These are phyloP conservation scores for Pelecanus crispus DNA, from an alignment of 2,113 vertebrate species.

Conservation along the genomic window DNA sequence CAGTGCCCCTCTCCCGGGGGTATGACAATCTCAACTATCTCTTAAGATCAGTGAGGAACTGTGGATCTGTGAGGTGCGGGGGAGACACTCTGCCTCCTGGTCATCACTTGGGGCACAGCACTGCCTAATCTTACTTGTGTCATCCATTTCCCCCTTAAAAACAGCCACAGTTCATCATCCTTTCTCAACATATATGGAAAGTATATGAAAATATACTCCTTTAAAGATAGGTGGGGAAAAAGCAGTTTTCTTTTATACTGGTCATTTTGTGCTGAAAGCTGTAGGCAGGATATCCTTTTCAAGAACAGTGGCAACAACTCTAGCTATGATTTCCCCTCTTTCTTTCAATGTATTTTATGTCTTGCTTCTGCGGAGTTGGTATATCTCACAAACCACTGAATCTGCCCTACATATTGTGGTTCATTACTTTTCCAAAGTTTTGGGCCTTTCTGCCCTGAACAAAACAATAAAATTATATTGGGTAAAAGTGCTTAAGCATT, in stretches of 20 bases:
- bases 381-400: not conserved
- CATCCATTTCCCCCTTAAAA: not conserved
- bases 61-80: not conserved
- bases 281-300: not conserved
- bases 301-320: not conserved
- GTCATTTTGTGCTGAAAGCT: not conserved
- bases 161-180: not conserved
- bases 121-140: not conserved
- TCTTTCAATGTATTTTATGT: not conserved
- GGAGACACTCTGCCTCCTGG: not conserved
- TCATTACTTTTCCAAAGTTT: not conserved
- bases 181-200: not conserved
- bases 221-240: not conserved
- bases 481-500: not conserved
- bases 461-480: not conserved
- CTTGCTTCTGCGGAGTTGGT: not conserved
- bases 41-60: not conserved
- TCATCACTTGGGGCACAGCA: not conserved
- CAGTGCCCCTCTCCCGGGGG: accelerated
- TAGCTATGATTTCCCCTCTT: not conserved
- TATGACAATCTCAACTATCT: not conserved
- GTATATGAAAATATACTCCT: not conserved
- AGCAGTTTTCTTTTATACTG: not conserved
- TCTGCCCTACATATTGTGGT: not conserved
- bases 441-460: not conserved